phyloP scores from a whole-genome alignment of 2,888 invertebrate genomes.

The Idaea dimidiata region DNA sequence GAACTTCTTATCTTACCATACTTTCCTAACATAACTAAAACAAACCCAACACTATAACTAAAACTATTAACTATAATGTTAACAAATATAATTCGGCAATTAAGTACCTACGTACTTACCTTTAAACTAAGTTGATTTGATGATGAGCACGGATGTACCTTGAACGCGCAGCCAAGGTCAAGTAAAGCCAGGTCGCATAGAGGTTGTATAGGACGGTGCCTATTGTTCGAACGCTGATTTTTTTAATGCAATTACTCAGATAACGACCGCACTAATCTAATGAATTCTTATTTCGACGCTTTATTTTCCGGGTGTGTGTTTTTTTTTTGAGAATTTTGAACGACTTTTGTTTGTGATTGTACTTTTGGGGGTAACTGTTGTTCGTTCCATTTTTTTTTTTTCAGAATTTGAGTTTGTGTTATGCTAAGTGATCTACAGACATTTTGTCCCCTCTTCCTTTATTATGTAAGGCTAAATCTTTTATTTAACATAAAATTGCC shows the following conservation, averaged over 20 bases:
- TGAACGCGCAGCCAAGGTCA: conserved; percentile 61
- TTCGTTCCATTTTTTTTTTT: background rate
- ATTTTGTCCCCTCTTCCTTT: too few relatives aligned
- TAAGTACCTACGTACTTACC: background rate
- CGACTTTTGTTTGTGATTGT: conserved; percentile 1
- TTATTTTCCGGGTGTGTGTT: conserved; percentile 51
- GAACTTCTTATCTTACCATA: too few relatives aligned
- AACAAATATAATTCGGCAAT: conserved; percentile 1
- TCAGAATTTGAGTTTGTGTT: background rate
- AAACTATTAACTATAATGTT: background rate
- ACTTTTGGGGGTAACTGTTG: background rate
- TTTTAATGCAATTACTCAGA: conserved; percentile 59
- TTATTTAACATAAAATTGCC: too few relatives aligned
- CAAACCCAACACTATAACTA: background rate
- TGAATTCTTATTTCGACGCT: conserved; percentile 47
- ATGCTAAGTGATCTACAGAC: too few relatives aligned
- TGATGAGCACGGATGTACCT: conserved; percentile 69
- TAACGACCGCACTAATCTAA: conserved; percentile 49
- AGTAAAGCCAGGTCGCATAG: conserved; percentile 50
- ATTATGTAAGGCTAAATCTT: too few relatives aligned
- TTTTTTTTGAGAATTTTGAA: conserved; percentile 11
- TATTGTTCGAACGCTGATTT: conserved; percentile 51
- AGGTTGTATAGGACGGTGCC: conserved; percentile 61
- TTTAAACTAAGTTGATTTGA: conserved; percentile 21
- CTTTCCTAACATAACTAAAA: background rate